phyloP scores from a whole-genome alignment of 2,797 vertebrate genomes.

The Danio kyathit region DNA sequence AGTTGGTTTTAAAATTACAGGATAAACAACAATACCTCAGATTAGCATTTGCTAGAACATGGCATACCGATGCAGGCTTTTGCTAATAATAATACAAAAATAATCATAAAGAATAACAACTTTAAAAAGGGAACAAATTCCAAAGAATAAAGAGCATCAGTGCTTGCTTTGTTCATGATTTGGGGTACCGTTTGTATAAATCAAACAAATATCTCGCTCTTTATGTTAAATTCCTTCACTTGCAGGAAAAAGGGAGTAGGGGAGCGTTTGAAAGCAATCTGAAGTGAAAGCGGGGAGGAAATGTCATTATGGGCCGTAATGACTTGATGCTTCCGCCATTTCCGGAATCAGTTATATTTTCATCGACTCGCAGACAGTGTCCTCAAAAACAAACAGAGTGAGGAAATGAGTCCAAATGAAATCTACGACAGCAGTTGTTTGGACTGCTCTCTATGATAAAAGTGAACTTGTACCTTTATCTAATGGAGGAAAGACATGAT shows the following conservation, averaged over 20 bases:
- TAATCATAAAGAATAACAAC: background rate
- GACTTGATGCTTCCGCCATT: slow-evolving; percentile 55
- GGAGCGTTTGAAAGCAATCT: slow-evolving; percentile 46
- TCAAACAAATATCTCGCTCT: slow-evolving; percentile 15
- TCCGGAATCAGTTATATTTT: slow-evolving; percentile 46
- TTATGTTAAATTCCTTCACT: slow-evolving; percentile 51
- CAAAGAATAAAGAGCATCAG: slow-evolving; percentile 29
- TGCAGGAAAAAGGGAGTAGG: slow-evolving; percentile 45
- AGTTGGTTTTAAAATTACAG: slow-evolving; percentile 44
- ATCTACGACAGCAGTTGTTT: slow-evolving; percentile 31
- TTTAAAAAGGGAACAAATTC: background rate
- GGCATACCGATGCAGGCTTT: background rate
- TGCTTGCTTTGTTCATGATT: slow-evolving; percentile 15
- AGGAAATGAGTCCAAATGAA: slow-evolving; percentile 55
- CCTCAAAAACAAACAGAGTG: slow-evolving; percentile 54
- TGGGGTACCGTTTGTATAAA: slow-evolving; percentile 20
- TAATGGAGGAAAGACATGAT: slow-evolving; percentile 68
- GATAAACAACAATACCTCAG: background rate
- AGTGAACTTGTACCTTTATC: slow-evolving; percentile 10
- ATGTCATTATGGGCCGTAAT: slow-evolving; percentile 56
- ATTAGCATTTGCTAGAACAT: background rate
- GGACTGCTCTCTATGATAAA: slow-evolving; percentile 60
- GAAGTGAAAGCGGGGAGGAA: slow-evolving; percentile 55
- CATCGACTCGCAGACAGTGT: slow-evolving; percentile 49
- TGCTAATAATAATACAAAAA: background rate